Percentiles rank a stretch among this genome's conserved stretches.
phyloP scores from a whole-genome alignment of 1,140 invertebrate species.

The Apis florea region DNA sequence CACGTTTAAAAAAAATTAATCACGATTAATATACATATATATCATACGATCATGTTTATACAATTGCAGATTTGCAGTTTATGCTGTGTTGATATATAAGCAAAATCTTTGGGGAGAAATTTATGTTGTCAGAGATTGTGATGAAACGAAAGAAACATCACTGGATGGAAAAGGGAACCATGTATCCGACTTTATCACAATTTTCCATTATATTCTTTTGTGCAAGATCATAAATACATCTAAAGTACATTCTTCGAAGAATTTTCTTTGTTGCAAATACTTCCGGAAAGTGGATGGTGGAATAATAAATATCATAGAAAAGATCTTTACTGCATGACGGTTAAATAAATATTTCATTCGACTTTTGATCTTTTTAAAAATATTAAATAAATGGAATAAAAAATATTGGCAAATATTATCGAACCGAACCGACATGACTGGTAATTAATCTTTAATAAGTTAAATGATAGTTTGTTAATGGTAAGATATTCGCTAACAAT shows the following conservation, averaged over 20 bases:
- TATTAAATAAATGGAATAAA: too few relatives aligned
- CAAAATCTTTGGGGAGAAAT: not conserved
- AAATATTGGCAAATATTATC: not conserved
- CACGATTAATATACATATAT: not conserved
- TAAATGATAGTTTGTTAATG: not conserved
- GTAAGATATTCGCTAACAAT: not conserved
- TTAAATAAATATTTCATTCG: not conserved
- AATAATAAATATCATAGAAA: not conserved
- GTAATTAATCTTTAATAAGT: not conserved
- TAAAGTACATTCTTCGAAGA: not conserved
- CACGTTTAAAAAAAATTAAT: too few relatives aligned
- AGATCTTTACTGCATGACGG: not conserved
- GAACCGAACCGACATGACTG: not conserved
- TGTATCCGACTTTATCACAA: slow-evolving; percentile 17
- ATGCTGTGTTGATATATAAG: not conserved
- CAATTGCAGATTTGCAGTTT: not conserved
- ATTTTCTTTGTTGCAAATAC: not conserved
- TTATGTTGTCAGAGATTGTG: not conserved
- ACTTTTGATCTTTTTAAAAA: not conserved
- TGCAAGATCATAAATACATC: slow-evolving; percentile 19
- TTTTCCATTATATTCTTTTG: slow-evolving; percentile 32
- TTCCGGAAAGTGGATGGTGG: not conserved
- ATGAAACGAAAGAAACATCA: slow-evolving; percentile 20
- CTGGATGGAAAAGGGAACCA: slow-evolving; percentile 5
- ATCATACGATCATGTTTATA: not conserved